Percentiles rank a stretch among this genome's conserved stretches.
Evolutionary conservation across 2,888 invertebrate genomes (phyloP).

Genomic region (Nebria brevicollis): DNA sequence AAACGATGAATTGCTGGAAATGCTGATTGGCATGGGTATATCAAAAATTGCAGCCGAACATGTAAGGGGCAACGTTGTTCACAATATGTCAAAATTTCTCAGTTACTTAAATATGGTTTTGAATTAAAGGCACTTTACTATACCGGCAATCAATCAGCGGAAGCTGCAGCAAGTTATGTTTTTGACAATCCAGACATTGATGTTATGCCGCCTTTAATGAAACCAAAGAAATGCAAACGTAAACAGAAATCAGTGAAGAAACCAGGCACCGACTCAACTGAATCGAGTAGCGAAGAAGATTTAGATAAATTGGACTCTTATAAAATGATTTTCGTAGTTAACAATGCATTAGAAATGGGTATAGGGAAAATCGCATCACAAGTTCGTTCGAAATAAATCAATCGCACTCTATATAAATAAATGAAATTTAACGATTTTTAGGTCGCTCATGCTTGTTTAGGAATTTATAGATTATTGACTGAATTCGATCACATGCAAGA

Average conservation of each 20-base stretch:
- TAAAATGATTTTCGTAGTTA: slow-evolving; percentile 75
- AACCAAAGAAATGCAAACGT: slow-evolving; percentile 41
- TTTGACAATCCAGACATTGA: slow-evolving; percentile 64
- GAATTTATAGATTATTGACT: slow-evolving; percentile 65
- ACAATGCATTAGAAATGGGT: slow-evolving; percentile 70
- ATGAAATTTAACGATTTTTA: slow-evolving; percentile 50
- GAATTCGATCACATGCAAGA: slow-evolving; percentile 61
- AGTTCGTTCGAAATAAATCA: slow-evolving; percentile 56
- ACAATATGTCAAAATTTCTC: slow-evolving; percentile 23
- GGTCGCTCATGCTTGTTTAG: slow-evolving; percentile 70
- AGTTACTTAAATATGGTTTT: slow-evolving; percentile 7
- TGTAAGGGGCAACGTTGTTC: slow-evolving; percentile 53
- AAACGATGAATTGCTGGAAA: slow-evolving; percentile 59
- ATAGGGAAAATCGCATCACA: slow-evolving; percentile 71
- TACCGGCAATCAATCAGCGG: slow-evolving; percentile 67
- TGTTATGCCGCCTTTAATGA: slow-evolving; percentile 48
- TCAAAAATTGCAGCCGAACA: slow-evolving; percentile 61
- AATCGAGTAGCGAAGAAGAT: slow-evolving; percentile 55
- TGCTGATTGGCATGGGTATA: slow-evolving; percentile 63
- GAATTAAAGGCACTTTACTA: slow-evolving; percentile 64
- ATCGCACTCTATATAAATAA: not conserved
- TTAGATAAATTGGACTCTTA: slow-evolving; percentile 59
- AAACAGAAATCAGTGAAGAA: slow-evolving; percentile 41
- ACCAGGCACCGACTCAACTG: slow-evolving; percentile 50
- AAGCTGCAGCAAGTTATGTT: slow-evolving; percentile 67